These are phyloP conservation scores for Cephus spinipes DNA, from an alignment of 2,888 invertebrate genomes.

Conservation along the genomic window DNA sequence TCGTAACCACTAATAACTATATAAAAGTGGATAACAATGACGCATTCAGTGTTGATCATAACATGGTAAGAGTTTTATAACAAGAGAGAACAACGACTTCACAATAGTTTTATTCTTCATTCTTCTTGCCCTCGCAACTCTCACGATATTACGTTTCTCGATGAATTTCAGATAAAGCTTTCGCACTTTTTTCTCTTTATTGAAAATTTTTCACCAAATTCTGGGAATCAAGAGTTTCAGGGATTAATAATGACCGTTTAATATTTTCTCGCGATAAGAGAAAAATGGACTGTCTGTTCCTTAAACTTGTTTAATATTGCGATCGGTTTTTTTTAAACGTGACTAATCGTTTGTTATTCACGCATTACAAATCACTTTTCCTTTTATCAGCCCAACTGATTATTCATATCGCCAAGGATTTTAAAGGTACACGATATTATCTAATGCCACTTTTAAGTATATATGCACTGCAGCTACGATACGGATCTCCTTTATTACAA, in stretches of 20 bases:
- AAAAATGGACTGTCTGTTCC: neutral
- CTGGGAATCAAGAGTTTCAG: neutral
- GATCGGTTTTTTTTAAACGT: neutral
- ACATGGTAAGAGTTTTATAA: neutral
- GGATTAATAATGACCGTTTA: neutral
- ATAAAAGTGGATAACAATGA: neutral
- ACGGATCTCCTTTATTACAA: too few relatives aligned
- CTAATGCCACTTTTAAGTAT: too few relatives aligned
- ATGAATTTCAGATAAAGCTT: neutral
- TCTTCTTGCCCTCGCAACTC: neutral
- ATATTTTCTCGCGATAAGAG: neutral
- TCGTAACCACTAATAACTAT: neutral
- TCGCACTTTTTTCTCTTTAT: neutral
- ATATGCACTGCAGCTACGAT: too few relatives aligned
- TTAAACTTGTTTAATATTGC: neutral
- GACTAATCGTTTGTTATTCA: neutral
- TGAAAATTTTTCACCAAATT: neutral
- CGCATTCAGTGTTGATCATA: neutral
- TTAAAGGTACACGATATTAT: too few relatives aligned
- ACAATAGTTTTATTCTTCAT: neutral
- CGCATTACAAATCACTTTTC: neutral
- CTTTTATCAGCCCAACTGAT: neutral
- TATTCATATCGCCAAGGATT: neutral
- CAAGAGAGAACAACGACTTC: neutral
- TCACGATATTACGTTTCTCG: neutral